Conservation (phyloP, 1,140 invertebrate species). For the Doryteuthis pealeii region DNA sequence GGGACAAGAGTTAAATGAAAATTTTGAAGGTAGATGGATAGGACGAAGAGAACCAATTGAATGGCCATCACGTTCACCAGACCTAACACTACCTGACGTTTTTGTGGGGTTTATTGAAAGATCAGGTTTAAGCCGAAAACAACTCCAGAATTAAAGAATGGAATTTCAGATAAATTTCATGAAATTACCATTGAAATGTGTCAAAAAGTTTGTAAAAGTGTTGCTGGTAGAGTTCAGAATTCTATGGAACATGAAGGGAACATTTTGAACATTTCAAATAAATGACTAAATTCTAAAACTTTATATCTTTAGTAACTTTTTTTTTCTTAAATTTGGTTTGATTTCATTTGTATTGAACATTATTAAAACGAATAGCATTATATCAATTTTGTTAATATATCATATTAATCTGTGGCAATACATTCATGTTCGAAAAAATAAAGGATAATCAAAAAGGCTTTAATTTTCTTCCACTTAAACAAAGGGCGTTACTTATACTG, state of each 20-base stretch:
- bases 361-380: neutral
- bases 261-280: slow-evolving; percentile 8
- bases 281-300: neutral
- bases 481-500: no score
- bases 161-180: neutral
- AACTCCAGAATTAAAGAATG: neutral
- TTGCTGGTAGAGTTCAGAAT: slow-evolving; percentile 6
- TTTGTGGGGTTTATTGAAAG: slow-evolving; percentile 1
- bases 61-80: neutral
- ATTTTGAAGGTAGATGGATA: slow-evolving; percentile 10
- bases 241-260: slow-evolving; percentile 8
- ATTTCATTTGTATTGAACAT: neutral
- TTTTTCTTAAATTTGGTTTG: neutral
- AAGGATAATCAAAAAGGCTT: no score
- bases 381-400: no score
- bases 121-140: neutral
- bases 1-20: neutral
- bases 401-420: no score
- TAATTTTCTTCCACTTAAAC: no score
- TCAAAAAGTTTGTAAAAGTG: slow-evolving; percentile 14
- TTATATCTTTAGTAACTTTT: neutral
- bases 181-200: neutral
- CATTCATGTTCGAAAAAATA: no score
- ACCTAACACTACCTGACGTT: slow-evolving; percentile 11
- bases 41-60: neutral